These are phyloP conservation scores for Amphipoea oculea DNA, from an alignment of 2,888 invertebrate species.

Conservation along the genomic window DNA sequence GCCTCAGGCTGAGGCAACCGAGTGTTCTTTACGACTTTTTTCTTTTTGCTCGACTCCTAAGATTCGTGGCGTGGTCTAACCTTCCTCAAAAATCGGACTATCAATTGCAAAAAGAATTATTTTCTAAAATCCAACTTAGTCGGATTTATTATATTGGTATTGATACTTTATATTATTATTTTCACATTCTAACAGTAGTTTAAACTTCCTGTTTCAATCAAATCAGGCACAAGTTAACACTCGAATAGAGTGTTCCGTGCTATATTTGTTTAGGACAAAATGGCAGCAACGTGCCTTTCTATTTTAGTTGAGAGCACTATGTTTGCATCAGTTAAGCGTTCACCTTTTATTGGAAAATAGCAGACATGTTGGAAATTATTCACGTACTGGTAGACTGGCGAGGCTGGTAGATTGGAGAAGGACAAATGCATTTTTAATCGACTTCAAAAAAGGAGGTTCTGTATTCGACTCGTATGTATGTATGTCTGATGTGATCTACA, in stretches of 20 bases:
- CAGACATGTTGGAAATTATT: not conserved
- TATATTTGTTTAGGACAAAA: slow-evolving; percentile 7
- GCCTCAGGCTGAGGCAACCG: too few relatives aligned
- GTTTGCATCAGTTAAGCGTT: not conserved
- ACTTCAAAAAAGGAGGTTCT: too few relatives aligned
- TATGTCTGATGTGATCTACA: too few relatives aligned
- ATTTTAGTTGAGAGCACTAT: slow-evolving; percentile 11
- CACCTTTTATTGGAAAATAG: not conserved
- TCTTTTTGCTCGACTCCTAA: too few relatives aligned
- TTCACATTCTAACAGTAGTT: not conserved
- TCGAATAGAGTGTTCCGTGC: not conserved
- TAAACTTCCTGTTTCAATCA: not conserved
- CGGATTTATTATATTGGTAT: too few relatives aligned
- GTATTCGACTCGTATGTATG: too few relatives aligned
- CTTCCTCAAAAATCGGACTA: too few relatives aligned
- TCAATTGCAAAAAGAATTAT: too few relatives aligned
- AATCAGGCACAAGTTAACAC: not conserved
- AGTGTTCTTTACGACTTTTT: too few relatives aligned
- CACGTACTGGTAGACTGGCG: not conserved
- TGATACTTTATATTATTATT: not conserved
- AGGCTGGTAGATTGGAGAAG: not conserved
- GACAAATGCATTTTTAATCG: not conserved
- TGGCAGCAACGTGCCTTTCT: not conserved
- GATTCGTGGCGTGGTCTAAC: too few relatives aligned
- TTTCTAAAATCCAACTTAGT: too few relatives aligned